Base-by-base conservation (phyloP, 2,888 invertebrate species). In the Pristionchus mayeri region DNA sequence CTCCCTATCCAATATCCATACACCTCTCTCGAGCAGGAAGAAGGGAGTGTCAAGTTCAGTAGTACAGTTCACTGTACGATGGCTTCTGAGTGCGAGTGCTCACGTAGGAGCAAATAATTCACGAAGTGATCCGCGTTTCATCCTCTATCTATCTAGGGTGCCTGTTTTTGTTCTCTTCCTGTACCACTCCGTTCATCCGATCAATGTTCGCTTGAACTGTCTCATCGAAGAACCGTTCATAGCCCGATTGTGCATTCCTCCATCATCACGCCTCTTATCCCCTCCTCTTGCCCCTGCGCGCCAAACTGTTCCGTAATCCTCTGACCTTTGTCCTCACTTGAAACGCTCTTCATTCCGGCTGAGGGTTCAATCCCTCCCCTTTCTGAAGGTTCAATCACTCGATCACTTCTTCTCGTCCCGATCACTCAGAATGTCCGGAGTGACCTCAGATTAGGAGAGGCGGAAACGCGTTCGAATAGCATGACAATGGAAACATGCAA, bases 1-100 rank as follows among this genome's bases (percentile, higher is more conserved):
- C 40, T 71, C 71, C 71, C 71, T 71, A 71, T 40, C 67, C 67
- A 40, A 71, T 71, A 71, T 71, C 67, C 67, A 37, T 71, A 71
- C 67, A 71, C 67, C 67, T 71, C 37, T 40, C 40, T 3, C 13
- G 60, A 60, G n/a, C 7, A 6, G 30, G 16, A 34, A 1, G n/a
- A 27, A 34, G 60, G 60, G 60, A 63, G 67, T 71, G 67, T 71
- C 67, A 71, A 71, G 63, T 34, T 63, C 34, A 40, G 40, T 40
- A 37, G 67, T 71, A 71, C 67, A 40, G 67, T 71, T 71, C 40
- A 40, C 40, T 71, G 40, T 71, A 71, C 67, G 37, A 71, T 71
- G 40, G 60, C 60, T 40, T 71, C 67, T 71, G 67, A 40, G 9
- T 21, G 40, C 21, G 6, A 18, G 37, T 44, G 44, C 13, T 6